A percentile compares a stretch with the other conserved stretches of the same genome.
Evolutionary conservation across 2,797 vertebrate genomes (phyloP).

Genomic region (Chrosomus eos): DNA sequence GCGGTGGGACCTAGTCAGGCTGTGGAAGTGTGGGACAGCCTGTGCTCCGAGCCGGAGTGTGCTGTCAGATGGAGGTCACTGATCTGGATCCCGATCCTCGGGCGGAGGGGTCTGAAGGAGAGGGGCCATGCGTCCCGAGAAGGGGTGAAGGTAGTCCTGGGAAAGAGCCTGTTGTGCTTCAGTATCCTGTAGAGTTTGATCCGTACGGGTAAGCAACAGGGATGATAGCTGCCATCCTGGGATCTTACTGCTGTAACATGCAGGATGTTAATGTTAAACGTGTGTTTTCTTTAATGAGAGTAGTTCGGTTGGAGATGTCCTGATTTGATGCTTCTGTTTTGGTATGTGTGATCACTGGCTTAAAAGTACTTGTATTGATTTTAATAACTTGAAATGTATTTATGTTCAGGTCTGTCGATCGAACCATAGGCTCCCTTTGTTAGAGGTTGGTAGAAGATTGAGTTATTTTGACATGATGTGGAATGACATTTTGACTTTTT

Average conservation of each 20-base stretch:
- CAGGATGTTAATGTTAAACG: background rate
- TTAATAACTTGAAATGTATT: background rate
- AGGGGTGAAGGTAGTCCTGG: slow-evolving; percentile 63
- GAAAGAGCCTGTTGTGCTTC: slow-evolving; percentile 69
- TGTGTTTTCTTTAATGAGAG: background rate
- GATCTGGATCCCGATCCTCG: slow-evolving; percentile 68
- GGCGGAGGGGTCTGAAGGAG: slow-evolving; percentile 69
- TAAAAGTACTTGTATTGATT: slow-evolving; percentile 8
- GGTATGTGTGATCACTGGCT: background rate
- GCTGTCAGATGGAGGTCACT: slow-evolving; percentile 73
- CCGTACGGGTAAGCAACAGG: slow-evolving; percentile 72
- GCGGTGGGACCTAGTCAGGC: slow-evolving; percentile 69
- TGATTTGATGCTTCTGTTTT: background rate
- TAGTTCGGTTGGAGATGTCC: background rate
- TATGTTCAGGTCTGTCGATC: background rate
- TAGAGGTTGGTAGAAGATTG: background rate
- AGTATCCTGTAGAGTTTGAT: slow-evolving; percentile 67
- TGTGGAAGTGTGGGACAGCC: slow-evolving; percentile 70
- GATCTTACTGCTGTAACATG: background rate
- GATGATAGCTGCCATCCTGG: slow-evolving; percentile 22
- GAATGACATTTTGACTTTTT: slow-evolving; percentile 13
- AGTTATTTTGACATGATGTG: slow-evolving; percentile 24
- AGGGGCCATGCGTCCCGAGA: slow-evolving; percentile 68
- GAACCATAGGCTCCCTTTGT: background rate
- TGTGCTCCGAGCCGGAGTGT: slow-evolving; percentile 56